Conservation (phyloP, 2,113 vertebrate genomes). For the Propithecus coquereli region DNA sequence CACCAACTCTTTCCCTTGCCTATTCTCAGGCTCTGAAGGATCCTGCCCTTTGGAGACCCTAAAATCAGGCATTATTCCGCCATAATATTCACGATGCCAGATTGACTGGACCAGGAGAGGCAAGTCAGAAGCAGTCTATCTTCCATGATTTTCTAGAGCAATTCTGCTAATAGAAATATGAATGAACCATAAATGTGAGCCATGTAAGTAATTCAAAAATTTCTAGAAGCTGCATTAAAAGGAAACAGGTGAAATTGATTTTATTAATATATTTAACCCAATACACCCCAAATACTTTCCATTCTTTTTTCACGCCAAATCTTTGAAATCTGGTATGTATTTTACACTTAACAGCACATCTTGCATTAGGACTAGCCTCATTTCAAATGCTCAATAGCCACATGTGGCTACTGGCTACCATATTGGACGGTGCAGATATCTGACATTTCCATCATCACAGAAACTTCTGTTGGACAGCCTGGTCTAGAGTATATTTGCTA, state of each 20-base stretch:
- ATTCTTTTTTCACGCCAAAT: not conserved
- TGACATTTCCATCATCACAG: not conserved
- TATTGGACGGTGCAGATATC: not conserved
- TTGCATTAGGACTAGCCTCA: not conserved
- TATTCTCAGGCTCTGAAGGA: not conserved
- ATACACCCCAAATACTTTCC: not conserved
- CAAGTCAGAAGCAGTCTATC: not conserved
- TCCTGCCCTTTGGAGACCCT: not conserved
- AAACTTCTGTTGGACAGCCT: not conserved
- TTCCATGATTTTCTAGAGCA: not conserved
- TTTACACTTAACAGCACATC: not conserved
- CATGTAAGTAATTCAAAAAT: conserved; percentile 13
- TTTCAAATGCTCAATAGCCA: not conserved
- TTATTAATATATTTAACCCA: not conserved
- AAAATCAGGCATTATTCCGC: not conserved
- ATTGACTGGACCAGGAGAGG: not conserved
- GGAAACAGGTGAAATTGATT: not conserved
- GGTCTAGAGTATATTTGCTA: not conserved
- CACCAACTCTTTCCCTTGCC: not conserved
- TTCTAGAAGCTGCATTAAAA: not conserved
- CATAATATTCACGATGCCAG: not conserved
- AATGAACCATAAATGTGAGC: not conserved
- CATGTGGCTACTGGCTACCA: not conserved
- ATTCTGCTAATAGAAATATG: not conserved
- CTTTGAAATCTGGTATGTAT: conserved; percentile 21